phyloP scores from a whole-genome alignment of 1,140 invertebrate genomes.

The Acromyrmex echinatior region DNA sequence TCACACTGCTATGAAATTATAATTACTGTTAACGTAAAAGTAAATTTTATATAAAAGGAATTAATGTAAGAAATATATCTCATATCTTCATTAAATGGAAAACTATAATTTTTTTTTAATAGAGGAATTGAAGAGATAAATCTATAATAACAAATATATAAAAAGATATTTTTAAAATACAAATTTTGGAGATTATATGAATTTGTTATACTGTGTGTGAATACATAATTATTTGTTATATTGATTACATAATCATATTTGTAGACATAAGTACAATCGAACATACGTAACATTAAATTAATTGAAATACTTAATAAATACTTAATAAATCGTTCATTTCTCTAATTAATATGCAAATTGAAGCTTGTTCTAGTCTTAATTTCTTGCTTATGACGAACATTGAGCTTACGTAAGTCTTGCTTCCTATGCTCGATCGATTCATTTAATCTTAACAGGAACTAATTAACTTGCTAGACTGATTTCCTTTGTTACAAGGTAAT shows the following conservation, averaged over 20 bases:
- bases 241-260: neutral
- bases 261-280: neutral
- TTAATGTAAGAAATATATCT: neutral
- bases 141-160: too few species aligned
- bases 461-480: constrained; percentile 51
- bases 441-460: constrained; percentile 56
- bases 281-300: neutral
- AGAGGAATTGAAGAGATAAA: neutral
- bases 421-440: constrained; percentile 34
- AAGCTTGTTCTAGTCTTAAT: neutral
- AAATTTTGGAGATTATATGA: neutral
- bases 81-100: constrained; percentile 1
- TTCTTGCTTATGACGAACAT: constrained; percentile 19
- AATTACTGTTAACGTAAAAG: constrained; percentile 11
- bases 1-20: neutral
- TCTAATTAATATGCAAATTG: neutral
- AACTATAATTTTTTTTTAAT: neutral
- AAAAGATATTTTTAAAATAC: neutral
- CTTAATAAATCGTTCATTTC: neutral
- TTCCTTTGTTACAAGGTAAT: constrained; percentile 49
- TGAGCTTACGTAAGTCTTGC: constrained; percentile 14
- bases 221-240: neutral
- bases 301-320: neutral
- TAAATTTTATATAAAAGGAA: neutral
- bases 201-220: neutral